Base-by-base conservation (phyloP, 2,113 vertebrate species). In the Falcunculus frontatus region DNA sequence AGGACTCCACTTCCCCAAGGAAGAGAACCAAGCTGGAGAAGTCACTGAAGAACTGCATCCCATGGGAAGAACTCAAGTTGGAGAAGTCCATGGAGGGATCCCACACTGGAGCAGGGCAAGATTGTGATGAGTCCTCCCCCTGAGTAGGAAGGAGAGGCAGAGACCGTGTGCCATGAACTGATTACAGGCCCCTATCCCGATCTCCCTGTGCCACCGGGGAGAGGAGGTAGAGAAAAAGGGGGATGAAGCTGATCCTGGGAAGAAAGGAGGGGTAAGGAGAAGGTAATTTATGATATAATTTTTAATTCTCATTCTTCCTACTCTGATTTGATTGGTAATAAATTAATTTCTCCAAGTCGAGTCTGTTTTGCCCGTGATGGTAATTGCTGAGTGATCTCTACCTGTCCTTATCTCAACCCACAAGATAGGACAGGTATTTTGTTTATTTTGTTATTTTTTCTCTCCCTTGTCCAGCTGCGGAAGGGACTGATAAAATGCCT, bases 11-110 rank as follows among this genome's bases (percentile, higher is more conserved):
- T 7, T 22, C n/a, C n/a, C n/a, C 30, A 18, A 35, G 52, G 64
- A 39, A 39, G 44, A 44, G 23, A 69, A 5, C 35, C 35, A 18
- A n/a, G 79, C 29, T n/a, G 53, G 5, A 41, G 53, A 47, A 15
- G 27, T 13, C 33, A 20, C 41, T 13, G 29, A 47, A 46, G 21
- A 56, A 11, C n/a, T 67, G 41, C 30, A 41, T 4, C 19, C 27
- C 35, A 33, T 7, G 44, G 35, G 27, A 22, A 33, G 35, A 27
- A 35, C 50, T 65, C 59, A 27, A 0, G 0, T 1, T 73, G 42
- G 32, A 80, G 35, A 33, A 26, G 20, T 13, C 37, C 35, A 9
- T 23, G 26, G 16, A 80, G 57, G 11, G 21, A 56, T 56, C 11
- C 35, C 32, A 15, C 6, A 2, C 14, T 65, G 59, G 37, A 73